Percentiles rank a stretch among this genome's conserved stretches.
Conservation (phyloP, 2,888 invertebrate genomes). For the Amphipyra berbera region DNA sequence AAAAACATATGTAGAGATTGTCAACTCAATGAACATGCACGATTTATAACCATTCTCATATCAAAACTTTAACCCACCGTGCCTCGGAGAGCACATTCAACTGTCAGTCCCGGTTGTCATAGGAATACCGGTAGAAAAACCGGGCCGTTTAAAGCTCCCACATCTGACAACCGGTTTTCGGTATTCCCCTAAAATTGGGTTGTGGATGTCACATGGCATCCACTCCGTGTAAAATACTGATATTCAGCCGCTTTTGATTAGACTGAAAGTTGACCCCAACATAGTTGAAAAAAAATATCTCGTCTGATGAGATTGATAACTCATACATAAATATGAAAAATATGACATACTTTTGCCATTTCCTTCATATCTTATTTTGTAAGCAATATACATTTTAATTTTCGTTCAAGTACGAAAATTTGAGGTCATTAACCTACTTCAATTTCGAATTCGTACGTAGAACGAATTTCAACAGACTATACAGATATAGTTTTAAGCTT, state of each 20-base stretch:
- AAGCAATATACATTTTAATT: slow-evolving; percentile 19
- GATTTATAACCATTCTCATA: too few species aligned
- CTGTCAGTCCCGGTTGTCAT: too few species aligned
- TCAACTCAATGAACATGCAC: too few species aligned
- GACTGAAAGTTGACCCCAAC: neutral
- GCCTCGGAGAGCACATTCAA: too few species aligned
- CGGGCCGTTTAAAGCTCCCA: too few species aligned
- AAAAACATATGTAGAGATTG: too few species aligned
- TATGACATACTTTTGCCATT: slow-evolving; percentile 30
- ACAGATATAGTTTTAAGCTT: slow-evolving; percentile 35
- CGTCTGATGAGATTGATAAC: neutral
- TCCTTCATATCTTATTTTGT: slow-evolving; percentile 34
- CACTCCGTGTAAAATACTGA: too few species aligned
- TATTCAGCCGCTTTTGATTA: neutral
- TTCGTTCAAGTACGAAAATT: slow-evolving; percentile 43
- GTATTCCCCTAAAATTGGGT: too few species aligned
- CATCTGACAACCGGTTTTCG: too few species aligned
- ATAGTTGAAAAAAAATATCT: neutral
- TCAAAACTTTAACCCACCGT: too few species aligned
- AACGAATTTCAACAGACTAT: slow-evolving; percentile 36
- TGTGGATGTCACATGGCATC: too few species aligned
- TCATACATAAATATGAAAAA: neutral
- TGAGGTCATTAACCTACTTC: slow-evolving; percentile 55
- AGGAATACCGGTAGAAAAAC: too few species aligned
- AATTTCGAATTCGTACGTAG: slow-evolving; percentile 32